These are phyloP conservation scores for Garra rufa DNA, from an alignment of 2,113 vertebrate species.

Conservation along the genomic window DNA sequence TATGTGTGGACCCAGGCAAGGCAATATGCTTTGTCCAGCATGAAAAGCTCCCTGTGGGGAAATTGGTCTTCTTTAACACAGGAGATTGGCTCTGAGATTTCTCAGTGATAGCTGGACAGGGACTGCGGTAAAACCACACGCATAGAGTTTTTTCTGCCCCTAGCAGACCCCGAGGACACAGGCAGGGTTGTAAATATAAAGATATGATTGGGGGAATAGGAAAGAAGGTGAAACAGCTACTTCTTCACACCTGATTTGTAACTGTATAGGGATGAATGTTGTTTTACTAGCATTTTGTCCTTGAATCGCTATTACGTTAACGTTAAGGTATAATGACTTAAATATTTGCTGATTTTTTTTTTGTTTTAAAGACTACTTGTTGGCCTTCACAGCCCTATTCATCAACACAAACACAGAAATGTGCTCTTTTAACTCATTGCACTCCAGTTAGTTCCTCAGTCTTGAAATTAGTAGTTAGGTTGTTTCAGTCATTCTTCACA, in stretches of 20 bases:
- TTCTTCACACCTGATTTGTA: slow-evolving; percentile 27
- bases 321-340: background rate
- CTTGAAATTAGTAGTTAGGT: background rate
- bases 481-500: background rate
- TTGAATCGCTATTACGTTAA: background rate
- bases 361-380: background rate
- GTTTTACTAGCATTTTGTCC: slow-evolving; percentile 34
- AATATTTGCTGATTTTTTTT: background rate
- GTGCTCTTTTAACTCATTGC: slow-evolving; percentile 1
- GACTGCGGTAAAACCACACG: slow-evolving; percentile 43
- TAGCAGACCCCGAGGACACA: slow-evolving; percentile 44
- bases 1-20: slow-evolving; percentile 27
- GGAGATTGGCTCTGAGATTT: slow-evolving; percentile 45
- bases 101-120: slow-evolving; percentile 42
- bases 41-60: slow-evolving; percentile 51
- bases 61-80: slow-evolving; percentile 50
- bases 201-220: slow-evolving; percentile 44
- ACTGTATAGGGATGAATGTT: background rate
- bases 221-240: slow-evolving; percentile 27
- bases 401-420: background rate
- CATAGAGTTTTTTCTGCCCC: slow-evolving; percentile 44
- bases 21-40: slow-evolving; percentile 40
- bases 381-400: background rate
- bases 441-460: background rate
- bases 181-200: slow-evolving; percentile 49